These are phyloP conservation scores for Aspidiotus destructor DNA, from an alignment of 2,888 invertebrate species.

Conservation along the genomic window DNA sequence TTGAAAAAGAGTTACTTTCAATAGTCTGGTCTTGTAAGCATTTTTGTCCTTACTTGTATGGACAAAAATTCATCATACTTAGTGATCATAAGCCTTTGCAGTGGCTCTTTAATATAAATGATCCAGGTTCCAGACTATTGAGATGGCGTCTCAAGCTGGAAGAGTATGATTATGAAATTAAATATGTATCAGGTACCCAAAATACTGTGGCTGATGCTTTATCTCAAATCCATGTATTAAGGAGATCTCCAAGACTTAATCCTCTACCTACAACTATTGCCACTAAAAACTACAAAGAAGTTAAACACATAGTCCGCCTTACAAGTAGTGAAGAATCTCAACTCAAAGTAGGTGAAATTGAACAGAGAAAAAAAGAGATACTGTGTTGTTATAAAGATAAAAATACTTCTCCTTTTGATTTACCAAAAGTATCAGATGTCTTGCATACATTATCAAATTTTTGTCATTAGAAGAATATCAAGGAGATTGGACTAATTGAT, in stretches of 20 bases:
- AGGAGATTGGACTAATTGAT: not conserved
- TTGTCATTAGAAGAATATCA: not conserved
- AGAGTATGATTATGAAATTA: slow-evolving; percentile 27
- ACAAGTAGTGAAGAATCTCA: too few relatives aligned
- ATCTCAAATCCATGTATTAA: not conserved
- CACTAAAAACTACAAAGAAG: not conserved
- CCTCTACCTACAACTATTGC: not conserved
- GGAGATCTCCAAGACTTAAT: not conserved
- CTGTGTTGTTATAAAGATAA: not conserved
- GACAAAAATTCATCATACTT: slow-evolving; percentile 36
- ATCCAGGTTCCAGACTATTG: not conserved
- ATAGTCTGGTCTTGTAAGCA: slow-evolving; percentile 39
- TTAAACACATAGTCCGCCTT: not conserved
- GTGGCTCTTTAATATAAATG: slow-evolving; percentile 19
- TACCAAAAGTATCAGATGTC: not conserved
- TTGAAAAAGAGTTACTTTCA: slow-evolving; percentile 39
- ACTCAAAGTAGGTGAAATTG: not conserved
- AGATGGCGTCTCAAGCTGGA: slow-evolving; percentile 29
- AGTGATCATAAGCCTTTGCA: slow-evolving; percentile 27
- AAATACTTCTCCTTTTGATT: not conserved
- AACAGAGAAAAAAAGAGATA: not conserved
- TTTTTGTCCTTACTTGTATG: slow-evolving; percentile 39
- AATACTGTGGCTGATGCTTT: slow-evolving; percentile 11
- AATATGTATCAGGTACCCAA: slow-evolving; percentile 10
- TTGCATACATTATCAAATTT: too few relatives aligned